Evolutionary conservation across 2,113 vertebrate species (phyloP), one percentile per base, ranked within the genome.

Genomic region (Zosterops pallidus): DNA sequence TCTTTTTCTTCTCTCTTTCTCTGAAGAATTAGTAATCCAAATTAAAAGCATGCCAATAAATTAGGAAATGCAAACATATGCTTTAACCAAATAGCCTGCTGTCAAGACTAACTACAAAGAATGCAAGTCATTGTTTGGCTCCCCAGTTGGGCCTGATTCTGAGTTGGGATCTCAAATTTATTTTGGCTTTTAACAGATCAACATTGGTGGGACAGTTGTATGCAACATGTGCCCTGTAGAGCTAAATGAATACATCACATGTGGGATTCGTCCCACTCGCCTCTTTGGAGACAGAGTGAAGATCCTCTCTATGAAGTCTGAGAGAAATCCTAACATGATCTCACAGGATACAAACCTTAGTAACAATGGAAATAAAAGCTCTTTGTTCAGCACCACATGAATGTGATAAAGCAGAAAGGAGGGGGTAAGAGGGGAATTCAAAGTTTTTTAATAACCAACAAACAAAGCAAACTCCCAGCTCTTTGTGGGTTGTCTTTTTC

Each of bases 61-160:
- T 95, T 86, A 92, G 84, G 69, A 96, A 96, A 95, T 63, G 77
- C 69, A 92, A 96, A 94, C 87, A 87, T 78, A 89, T 89, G 89
- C 53, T 92, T 90, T 76, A 83, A 87, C n/a, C 75, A 88, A 95
- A 82, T 44, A 83, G 78, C 49, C 85, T 49, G n/a, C 59, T 92
- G 67, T 92, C 88, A 80, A 90, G 67, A 53, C 33, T 72, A 80
- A 90, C 90, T 90, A 85, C 53, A 57, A 88, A 83, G 85, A 94
- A 92, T 19, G 46, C 33, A 62, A 90, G 53, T 70, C 25, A 57
- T 76, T 88, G 75, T 83, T 83, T 60, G 62, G 71, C 49, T 93
- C 41, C 79, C 86, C 52, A 49, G 41, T 53, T 90, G 79, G 82
- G 63, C 53, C 70, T 49, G 65, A 87, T 87, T 86, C 87, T 82